A percentile compares a stretch with the other conserved stretches of the same genome.
Conservation (phyloP, 2,888 invertebrate genomes). For the Magallana nippona region DNA sequence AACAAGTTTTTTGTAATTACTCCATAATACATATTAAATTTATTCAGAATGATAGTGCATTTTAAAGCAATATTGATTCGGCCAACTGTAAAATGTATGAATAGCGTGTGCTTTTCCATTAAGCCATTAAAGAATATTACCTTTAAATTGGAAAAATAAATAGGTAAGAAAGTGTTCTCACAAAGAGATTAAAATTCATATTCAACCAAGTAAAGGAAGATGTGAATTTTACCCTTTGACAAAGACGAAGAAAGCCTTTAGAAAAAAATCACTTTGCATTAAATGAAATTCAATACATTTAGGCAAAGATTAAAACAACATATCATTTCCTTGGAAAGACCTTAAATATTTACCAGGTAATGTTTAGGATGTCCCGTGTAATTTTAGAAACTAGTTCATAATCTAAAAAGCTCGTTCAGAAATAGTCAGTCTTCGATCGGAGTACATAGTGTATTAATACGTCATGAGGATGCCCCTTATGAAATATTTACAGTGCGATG, state of each 20-base stretch:
- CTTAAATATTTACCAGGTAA: neutral
- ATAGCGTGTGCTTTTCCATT: neutral
- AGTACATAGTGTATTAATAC: no score
- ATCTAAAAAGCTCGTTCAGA: no score
- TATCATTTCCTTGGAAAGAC: neutral
- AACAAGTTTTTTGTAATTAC: no score
- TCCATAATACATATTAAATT: no score
- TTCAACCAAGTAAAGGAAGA: neutral
- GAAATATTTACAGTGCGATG: no score
- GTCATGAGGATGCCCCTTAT: no score
- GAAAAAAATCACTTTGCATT: neutral
- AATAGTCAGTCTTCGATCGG: no score
- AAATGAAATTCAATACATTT: neutral
- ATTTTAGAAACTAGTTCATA: no score
- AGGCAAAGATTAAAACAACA: neutral
- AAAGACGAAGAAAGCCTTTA: neutral
- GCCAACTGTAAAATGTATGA: neutral
- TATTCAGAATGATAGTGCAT: neutral
- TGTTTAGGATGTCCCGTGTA: neutral
- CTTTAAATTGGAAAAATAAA: conserved; percentile 31
- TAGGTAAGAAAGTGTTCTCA: conserved; percentile 1
- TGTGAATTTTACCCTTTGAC: neutral
- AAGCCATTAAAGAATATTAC: neutral
- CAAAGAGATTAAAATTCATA: conserved; percentile 11
- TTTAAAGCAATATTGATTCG: conserved; percentile 2